A percentile compares a stretch with the other conserved stretches of the same genome.
Evolutionary conservation across 1,140 invertebrate genomes (phyloP).

Genomic region (Mylabris phalerata): DNA sequence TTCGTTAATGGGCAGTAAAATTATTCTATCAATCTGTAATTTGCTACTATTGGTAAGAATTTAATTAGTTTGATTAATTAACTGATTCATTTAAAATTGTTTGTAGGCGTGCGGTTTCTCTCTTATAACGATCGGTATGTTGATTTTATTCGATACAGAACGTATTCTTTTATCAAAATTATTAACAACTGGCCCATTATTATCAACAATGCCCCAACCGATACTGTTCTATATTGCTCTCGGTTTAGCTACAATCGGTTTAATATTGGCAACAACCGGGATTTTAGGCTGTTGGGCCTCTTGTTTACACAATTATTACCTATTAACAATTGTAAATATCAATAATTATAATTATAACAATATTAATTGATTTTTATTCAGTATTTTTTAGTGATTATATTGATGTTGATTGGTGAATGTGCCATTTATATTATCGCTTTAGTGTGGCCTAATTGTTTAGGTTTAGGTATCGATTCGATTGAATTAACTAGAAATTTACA

Average conservation of each 20-base stretch:
- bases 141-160: conserved; percentile 60
- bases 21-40: conserved; percentile 31
- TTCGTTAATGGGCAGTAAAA: conserved; percentile 33
- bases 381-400: conserved; percentile 66
- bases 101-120: conserved; percentile 62
- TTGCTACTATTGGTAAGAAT: conserved; percentile 31
- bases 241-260: conserved; percentile 55
- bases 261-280: conserved; percentile 56
- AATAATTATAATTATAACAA: conserved; percentile 33
- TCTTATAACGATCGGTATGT: conserved; percentile 60
- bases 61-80: background rate
- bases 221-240: conserved; percentile 67
- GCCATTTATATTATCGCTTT: conserved; percentile 64
- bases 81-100: background rate
- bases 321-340: conserved; percentile 53
- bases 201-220: conserved; percentile 52
- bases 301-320: conserved; percentile 63
- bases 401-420: conserved; percentile 64
- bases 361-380: conserved; percentile 41
- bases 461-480: conserved; percentile 58
- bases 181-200: conserved; percentile 49
- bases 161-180: conserved; percentile 62
- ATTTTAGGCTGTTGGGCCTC: conserved; percentile 73
- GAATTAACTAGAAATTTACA: conserved; percentile 64
- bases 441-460: conserved; percentile 72